Base-by-base conservation (phyloP, 1,140 invertebrate genomes). In the Phthorimaea operculella region DNA sequence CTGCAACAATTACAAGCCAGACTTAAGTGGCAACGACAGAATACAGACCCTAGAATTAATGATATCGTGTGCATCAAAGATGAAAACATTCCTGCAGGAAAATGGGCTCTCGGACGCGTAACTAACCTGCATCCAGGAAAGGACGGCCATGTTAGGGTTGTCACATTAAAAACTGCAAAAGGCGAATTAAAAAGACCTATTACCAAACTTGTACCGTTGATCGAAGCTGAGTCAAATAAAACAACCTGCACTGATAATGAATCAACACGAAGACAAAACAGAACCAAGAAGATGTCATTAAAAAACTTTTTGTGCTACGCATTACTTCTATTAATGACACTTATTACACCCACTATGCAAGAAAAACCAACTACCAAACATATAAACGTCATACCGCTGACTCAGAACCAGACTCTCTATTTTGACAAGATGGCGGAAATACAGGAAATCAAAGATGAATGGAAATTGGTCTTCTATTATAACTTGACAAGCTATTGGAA, bases 121-220 rank as follows among this genome's bases (percentile, higher is more conserved):
- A 47, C 59, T 18, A 57, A 73, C 52, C 49, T 68, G 12, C 58
- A 66, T 52, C 64, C 64, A 10, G 74, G 75, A 10, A 21, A 48
- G n/a, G 79, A 82, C 55, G 66, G 66, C 8, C 45, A 67, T 18
- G 66, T 77, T 1, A 44, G 77, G 57, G 65, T 67, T 21, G 76
- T 68, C 0, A 64, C 57, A n/a, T 12, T 82, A 1, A 64, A 68
- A 62, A 74, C 65, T 12, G 10, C 15, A 42, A 57, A 54, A 9
- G 50, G 58, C 33, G n/a, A 28, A 34, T 42, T 59, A 16, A 57
- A 51, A 33, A 49, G 66, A 2, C 54, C 62, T 12, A 42, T 57
- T 7, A 57, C 48, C 33, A 16, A 18, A 33, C 51, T 57, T 7
- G 39, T 21, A 50, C 17, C 44, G 12, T 11, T 55, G 8, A 36